These are phyloP conservation scores for Drosophila bipectinata DNA, from an alignment of 1,140 invertebrate species.

Conservation along the genomic window DNA sequence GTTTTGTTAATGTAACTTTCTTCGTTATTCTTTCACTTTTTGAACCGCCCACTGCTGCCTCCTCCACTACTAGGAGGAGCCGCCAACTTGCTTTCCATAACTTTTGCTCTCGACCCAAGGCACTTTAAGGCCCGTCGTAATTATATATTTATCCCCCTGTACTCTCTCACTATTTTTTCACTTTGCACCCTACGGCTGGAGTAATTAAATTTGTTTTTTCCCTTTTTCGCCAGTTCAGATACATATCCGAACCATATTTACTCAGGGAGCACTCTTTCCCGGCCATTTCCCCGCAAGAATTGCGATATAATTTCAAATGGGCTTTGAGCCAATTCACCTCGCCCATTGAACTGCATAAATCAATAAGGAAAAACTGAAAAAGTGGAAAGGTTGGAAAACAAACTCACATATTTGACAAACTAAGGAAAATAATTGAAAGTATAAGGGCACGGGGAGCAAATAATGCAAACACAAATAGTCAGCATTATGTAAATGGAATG, in stretches of 20 bases:
- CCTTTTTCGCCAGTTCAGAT: conserved; percentile 14
- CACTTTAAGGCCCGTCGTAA: conserved; percentile 70
- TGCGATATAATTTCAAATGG: conserved; percentile 35
- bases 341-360: conserved; percentile 54
- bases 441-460: conserved; percentile 34
- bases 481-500: conserved; percentile 80
- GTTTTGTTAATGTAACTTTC: conserved; percentile 72
- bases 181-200: conserved; percentile 30
- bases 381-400: not conserved
- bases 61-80: conserved; percentile 19
- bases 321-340: conserved; percentile 30
- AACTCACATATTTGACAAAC: conserved; percentile 45
- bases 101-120: conserved; percentile 66
- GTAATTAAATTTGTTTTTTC: conserved; percentile 69
- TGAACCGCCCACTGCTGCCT: conserved; percentile 37
- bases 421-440: conserved; percentile 15
- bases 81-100: conserved; percentile 63
- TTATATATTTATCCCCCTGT: conserved; percentile 57
- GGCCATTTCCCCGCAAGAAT: conserved; percentile 9
- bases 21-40: conserved; percentile 71
- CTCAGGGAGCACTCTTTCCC: not conserved
- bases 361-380: conserved; percentile 52
- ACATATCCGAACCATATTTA: conserved; percentile 1
- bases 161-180: conserved; percentile 38
- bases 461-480: conserved; percentile 67